Percentiles rank a stretch among this genome's conserved stretches.
Conservation (phyloP, 2,113 vertebrate species). For the Ceyx melanurus region DNA sequence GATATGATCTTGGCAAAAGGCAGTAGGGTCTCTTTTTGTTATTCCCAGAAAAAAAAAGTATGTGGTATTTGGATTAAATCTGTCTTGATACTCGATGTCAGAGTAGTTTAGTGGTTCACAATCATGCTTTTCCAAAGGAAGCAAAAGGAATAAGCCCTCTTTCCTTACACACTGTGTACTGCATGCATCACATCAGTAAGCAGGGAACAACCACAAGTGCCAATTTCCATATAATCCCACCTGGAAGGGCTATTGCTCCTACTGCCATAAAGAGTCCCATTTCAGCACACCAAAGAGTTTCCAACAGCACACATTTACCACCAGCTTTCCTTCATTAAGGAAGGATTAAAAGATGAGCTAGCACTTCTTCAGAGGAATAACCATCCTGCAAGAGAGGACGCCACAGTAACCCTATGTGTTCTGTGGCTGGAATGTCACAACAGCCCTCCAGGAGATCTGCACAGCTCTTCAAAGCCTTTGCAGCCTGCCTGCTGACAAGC, state of each 20-base stretch:
- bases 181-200: background rate
- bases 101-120: background rate
- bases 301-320: background rate
- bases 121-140: background rate
- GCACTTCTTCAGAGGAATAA: background rate
- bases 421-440: background rate
- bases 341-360: background rate
- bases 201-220: background rate
- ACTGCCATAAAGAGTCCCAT: background rate
- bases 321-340: background rate
- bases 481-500: background rate
- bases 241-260: background rate
- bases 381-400: background rate
- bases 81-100: background rate
- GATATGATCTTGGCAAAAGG: background rate
- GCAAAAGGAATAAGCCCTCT: background rate
- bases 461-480: background rate
- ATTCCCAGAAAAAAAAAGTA: background rate
- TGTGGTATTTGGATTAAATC: background rate
- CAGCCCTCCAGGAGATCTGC: background rate
- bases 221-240: background rate
- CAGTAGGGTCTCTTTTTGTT: background rate
- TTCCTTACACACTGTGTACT: background rate
- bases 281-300: background rate
- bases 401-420: background rate